Evolutionary conservation across 2,113 vertebrate genomes (phyloP).

Genomic region (Sciurus niger): DNA sequence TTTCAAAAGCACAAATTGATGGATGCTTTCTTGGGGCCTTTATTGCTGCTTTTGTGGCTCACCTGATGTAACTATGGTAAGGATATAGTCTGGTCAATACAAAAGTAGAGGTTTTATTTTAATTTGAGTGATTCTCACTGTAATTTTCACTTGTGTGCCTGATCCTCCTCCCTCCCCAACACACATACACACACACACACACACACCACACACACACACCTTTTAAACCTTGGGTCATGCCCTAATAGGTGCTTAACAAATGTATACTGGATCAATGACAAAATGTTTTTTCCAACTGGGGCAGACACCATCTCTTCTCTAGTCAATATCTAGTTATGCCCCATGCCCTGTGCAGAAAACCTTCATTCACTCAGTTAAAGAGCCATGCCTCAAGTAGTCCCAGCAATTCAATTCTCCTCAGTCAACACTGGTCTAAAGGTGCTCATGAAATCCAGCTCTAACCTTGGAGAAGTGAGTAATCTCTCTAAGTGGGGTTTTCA

Average conservation of each 20-base stretch:
- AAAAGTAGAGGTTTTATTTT: background rate
- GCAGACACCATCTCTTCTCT: background rate
- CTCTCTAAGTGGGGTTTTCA: background rate
- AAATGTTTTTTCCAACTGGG: background rate
- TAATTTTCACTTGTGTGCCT: background rate
- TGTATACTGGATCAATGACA: background rate
- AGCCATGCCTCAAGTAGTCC: background rate
- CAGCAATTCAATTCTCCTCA: background rate
- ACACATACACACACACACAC: background rate
- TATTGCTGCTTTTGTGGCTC: background rate
- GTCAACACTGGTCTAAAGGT: too few relatives aligned
- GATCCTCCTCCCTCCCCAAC: background rate
- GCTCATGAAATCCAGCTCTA: too few relatives aligned
- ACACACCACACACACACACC: background rate
- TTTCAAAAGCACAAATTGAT: constrained; percentile 67
- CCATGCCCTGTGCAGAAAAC: background rate
- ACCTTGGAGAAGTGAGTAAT: background rate
- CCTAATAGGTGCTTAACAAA: background rate
- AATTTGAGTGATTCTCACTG: background rate
- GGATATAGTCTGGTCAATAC: background rate
- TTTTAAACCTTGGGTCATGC: background rate
- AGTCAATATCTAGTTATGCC: background rate
- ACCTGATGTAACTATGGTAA: background rate
- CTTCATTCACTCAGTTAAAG: background rate
- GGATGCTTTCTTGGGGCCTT: constrained; percentile 41